Evolutionary conservation across 2,888 invertebrate species (phyloP), one percentile per base, ranked within the genome.

Genomic region (Tuta absoluta): DNA sequence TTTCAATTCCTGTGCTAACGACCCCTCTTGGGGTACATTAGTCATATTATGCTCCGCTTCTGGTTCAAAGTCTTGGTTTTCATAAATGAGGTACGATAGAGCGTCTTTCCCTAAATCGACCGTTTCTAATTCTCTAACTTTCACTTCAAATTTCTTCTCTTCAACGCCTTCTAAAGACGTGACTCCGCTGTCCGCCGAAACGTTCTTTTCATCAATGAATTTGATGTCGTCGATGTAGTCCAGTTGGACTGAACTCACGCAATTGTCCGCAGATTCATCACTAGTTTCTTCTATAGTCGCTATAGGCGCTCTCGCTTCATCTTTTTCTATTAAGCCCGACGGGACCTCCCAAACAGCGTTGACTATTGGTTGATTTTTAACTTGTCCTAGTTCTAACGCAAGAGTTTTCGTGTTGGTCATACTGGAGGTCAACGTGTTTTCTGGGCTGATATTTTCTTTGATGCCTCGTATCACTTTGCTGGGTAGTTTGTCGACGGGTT

Each of bases 381-480:
- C 75, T 64, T 87, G 84, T 68, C 74, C 77, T 59, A 91, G 64
- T 67, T 91, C 91, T 45, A 81, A 76, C 0, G 84, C 87, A 63
- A 91, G 67, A 0, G 89, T 82, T 73, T 85, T 85, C 0, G 88
- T 86, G 59, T 86, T 87, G 0, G 84, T 86, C 81, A 87, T 87
- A 61, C 86, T 89, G 0, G 89, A 85, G 0, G 89, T 92, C 10
- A 92, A 67, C 0, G 93, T 94, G 63, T 94, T 93, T 70, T 94
- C 93, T 0, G 94, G 94, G 65, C 93, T 93, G 1, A 93, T 93
- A 72, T 94, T 94, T 72, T 94, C 94, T 79, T 94, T 94, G 14
- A 94, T 93, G 5, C 93, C 93, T 71, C 92, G 78, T 61, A 93
- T 93, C 4, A 93, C 82, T 76, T 93, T 93, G 61, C 85, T 89